A percentile compares a stretch with the other conserved stretches of the same genome.
These are phyloP conservation scores for Capreolus pygargus DNA, from an alignment of 2,113 vertebrate genomes.

Conservation along the genomic window DNA sequence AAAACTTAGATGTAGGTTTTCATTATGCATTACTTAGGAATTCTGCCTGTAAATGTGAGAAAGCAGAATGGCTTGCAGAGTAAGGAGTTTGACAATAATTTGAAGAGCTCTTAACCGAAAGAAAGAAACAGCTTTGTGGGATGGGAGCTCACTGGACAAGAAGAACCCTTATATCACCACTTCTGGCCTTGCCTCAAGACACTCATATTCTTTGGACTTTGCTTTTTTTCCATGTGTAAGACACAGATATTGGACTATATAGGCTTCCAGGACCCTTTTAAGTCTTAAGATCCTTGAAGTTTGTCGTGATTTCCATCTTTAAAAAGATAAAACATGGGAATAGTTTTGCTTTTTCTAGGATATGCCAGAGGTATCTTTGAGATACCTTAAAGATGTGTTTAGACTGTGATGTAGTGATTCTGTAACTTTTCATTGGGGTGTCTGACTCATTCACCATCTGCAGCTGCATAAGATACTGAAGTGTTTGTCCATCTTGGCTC, in stretches of 20 bases:
- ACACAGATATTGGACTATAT: not conserved
- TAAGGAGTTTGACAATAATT: not conserved
- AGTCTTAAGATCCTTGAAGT: constrained; percentile 2
- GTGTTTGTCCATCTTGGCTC: not conserved
- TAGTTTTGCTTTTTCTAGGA: not conserved
- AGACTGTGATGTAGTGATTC: not conserved
- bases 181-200: not conserved
- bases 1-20: not conserved
- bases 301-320: constrained; percentile 3
- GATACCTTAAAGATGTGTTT: not conserved
- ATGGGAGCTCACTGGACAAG: not conserved
- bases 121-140: not conserved
- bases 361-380: not conserved
- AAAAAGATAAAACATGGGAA: not conserved
- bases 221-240: not conserved
- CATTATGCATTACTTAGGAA: not conserved
- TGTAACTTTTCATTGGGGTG: not conserved
- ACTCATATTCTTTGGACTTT: constrained; percentile 8
- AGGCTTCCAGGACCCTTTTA: not conserved
- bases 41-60: not conserved
- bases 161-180: not conserved
- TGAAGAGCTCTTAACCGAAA: not conserved
- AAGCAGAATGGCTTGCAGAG: not conserved
- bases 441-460: not conserved
- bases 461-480: not conserved